These are phyloP conservation scores for Plotosus lineatus DNA, from an alignment of 2,113 vertebrate species.

Conservation along the genomic window DNA sequence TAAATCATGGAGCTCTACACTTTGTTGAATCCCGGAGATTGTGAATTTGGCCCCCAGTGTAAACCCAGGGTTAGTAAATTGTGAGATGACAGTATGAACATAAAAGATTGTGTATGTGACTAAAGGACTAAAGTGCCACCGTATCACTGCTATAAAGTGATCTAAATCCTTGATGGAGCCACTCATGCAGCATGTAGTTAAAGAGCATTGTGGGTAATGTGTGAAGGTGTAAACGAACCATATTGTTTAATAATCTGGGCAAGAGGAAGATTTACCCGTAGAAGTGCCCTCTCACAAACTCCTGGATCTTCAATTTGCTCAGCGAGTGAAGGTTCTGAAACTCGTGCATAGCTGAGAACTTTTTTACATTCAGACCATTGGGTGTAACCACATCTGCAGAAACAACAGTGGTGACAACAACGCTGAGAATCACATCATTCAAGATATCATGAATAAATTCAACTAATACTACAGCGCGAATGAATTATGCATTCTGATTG, in stretches of 20 bases:
- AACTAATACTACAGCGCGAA: not conserved
- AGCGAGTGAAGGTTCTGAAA: slow-evolving; percentile 96
- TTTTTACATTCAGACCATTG: slow-evolving; percentile 95
- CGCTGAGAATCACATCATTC: not conserved
- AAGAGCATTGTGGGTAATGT: not conserved
- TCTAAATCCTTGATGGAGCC: not conserved
- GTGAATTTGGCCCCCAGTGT: no score
- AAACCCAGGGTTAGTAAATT: not conserved
- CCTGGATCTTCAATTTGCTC: slow-evolving; percentile 90
- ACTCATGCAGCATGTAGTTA: not conserved
- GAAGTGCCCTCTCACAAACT: slow-evolving; percentile 96
- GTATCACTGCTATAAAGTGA: not conserved
- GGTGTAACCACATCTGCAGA: slow-evolving; percentile 90
- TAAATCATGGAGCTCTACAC: no score
- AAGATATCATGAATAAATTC: not conserved
- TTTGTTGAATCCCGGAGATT: no score
- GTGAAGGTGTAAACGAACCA: not conserved
- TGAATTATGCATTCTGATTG: not conserved
- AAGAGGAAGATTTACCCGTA: slow-evolving; percentile 80
- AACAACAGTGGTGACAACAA: not conserved
- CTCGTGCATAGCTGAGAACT: slow-evolving; percentile 97
- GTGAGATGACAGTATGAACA: not conserved
- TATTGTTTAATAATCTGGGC: not conserved
- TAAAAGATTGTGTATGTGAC: not conserved
- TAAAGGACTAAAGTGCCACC: not conserved